Evolutionary conservation across 2,113 vertebrate species (phyloP), one percentile per base, ranked within the genome.

Genomic region (Chascanopsetta lugubris): DNA sequence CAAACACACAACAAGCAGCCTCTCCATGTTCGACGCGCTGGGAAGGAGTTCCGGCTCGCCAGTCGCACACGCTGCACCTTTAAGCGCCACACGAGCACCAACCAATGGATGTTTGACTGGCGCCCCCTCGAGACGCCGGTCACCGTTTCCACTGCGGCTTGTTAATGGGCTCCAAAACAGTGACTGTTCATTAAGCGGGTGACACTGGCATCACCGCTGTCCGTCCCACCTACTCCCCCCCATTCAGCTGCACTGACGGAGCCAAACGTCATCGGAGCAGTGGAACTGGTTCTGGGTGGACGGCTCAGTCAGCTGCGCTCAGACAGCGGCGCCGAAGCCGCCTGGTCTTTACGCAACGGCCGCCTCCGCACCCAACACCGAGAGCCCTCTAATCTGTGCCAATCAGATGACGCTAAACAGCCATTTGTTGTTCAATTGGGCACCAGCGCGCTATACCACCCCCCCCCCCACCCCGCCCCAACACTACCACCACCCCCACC

Each of bases 311-410:
- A 73, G 61, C 72, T 69, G 72, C 27, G 62, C 69, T 83, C 67
- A 82, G 59, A 56, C 67, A 61, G 78, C 73, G 51, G 54, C 55
- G 20, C 48, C 29, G 61, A 72, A 72, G 75, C 73, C 45, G 65
- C 65, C 61, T 68, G 69, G 70, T 77, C 63, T 63, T 74, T 64
- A 69, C 6, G 75, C 58, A 61, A 61, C 51, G 61, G 77, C 87
- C 86, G 64, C 84, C 88, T 86, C 84, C 83, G 65, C 88, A 86
- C 62, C n/a, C 70, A 27, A 34, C 76, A 42, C 53, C 54, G 36
- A 78, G 60, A 80, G 79, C 79, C 85, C 83, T 84, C 83, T 89
- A 88, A 88, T 91, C 86, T 89, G 79, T 87, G 90, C 83, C 88
- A 87, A 88, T 89, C 87, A 88, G 60, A 87, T 80, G 81, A 79